phyloP scores from a whole-genome alignment of 2,888 invertebrate species.

The Caenorhabditis sulstoni region DNA sequence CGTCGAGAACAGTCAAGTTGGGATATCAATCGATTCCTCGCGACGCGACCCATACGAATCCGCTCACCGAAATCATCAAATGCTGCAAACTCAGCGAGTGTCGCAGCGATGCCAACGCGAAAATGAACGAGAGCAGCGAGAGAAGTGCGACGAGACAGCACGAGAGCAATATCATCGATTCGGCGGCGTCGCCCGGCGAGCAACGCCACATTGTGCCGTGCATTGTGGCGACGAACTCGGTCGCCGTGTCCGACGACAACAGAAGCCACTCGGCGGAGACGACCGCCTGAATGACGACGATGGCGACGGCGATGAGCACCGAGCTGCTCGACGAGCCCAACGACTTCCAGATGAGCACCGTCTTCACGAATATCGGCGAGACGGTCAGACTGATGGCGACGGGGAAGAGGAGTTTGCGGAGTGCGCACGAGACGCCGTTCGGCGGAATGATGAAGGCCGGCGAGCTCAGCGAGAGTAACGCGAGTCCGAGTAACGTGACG shows the following conservation, averaged over 20 bases:
- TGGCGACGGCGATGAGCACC: conserved; percentile 44
- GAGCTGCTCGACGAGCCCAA: conserved; percentile 42
- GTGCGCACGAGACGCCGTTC: conserved; percentile 68
- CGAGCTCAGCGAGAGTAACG: conserved; percentile 68
- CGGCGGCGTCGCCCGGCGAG: conserved; percentile 62
- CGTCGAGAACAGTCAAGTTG: no score
- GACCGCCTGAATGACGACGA: conserved; percentile 64
- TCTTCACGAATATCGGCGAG: conserved; percentile 73
- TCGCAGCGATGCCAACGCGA: conserved; percentile 61
- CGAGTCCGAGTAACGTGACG: conserved; percentile 68
- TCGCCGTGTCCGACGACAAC: conserved; percentile 62
- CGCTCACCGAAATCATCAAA: conserved; percentile 61
- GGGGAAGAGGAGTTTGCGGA: conserved; percentile 68
- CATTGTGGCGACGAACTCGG: conserved; percentile 60
- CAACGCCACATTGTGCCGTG: conserved; percentile 69
- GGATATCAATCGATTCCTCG: no score
- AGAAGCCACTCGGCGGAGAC: conserved; percentile 69
- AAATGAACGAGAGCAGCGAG: conserved; percentile 62
- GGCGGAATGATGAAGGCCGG: conserved; percentile 74
- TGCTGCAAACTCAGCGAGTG: conserved; percentile 65
- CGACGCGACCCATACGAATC: no score
- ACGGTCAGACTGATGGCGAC: conserved; percentile 69
- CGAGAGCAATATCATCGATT: conserved; percentile 49
- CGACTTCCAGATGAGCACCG: conserved; percentile 53
- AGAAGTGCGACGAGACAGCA: conserved; percentile 59